phyloP scores from a whole-genome alignment of 2,888 invertebrate genomes.

The Villa cingulata region DNA sequence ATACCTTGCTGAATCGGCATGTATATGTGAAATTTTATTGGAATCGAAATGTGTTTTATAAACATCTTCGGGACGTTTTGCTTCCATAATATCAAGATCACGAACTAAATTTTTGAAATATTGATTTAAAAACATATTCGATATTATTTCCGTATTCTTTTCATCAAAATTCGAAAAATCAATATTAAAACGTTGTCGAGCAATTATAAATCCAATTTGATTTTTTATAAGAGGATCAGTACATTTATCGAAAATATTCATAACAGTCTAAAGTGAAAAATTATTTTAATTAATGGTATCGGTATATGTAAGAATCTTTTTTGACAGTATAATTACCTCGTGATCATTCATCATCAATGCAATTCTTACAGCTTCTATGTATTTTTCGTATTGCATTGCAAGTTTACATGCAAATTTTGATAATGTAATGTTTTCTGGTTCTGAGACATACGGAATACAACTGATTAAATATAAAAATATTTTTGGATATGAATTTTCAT shows the following conservation, averaged over 20 bases:
- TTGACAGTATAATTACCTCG: constrained; percentile 37
- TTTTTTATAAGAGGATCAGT: constrained; percentile 49
- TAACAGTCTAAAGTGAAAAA: neutral
- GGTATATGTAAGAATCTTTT: too few relatives aligned
- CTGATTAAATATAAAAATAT: constrained; percentile 69
- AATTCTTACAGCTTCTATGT: constrained; percentile 68
- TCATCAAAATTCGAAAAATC: constrained; percentile 56
- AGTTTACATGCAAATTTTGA: constrained; percentile 63
- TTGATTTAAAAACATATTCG: constrained; percentile 74
- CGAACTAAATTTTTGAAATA: constrained; percentile 76
- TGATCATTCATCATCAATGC: constrained; percentile 74
- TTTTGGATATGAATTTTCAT: constrained; percentile 66
- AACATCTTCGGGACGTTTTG: constrained; percentile 90
- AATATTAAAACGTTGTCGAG: constrained; percentile 72
- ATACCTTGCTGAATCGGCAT: constrained; percentile 79
- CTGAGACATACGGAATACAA: constrained; percentile 84
- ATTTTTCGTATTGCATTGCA: constrained; percentile 69
- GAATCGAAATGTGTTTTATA: constrained; percentile 90
- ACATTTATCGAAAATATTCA: constrained; percentile 1
- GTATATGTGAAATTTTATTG: constrained; percentile 52
- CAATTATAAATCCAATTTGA: constrained; percentile 85
- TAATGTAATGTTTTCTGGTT: constrained; percentile 69
- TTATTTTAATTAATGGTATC: neutral
- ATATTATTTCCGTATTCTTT: constrained; percentile 65
- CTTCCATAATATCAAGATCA: constrained; percentile 93